A percentile compares a stretch with the other conserved stretches of the same genome.
phyloP scores from a whole-genome alignment of 2,888 invertebrate genomes.

The Apodemia mormo region DNA sequence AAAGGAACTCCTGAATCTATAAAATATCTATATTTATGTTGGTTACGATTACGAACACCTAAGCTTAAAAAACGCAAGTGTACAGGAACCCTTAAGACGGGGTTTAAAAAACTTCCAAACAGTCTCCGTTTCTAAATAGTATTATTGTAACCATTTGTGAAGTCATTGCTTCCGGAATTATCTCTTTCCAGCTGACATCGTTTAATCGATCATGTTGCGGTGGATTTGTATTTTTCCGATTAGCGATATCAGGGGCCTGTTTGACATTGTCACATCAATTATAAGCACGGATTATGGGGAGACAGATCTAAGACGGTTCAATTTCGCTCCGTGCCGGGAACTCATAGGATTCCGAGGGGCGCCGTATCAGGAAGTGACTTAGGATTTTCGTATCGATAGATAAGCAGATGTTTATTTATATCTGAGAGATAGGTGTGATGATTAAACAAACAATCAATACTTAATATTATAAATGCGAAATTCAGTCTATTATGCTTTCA shows the following conservation, averaged over 20 bases:
- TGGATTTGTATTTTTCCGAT: slow-evolving; percentile 79
- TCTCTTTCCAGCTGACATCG: slow-evolving; percentile 37
- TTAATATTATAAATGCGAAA: too few species aligned
- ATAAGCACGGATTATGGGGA: slow-evolving; percentile 75
- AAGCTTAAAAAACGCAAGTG: background rate
- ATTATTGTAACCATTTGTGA: slow-evolving; percentile 19
- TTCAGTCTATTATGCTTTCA: too few species aligned
- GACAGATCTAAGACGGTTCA: slow-evolving; percentile 79
- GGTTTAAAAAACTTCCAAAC: background rate
- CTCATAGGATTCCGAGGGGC: slow-evolving; percentile 44
- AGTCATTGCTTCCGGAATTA: slow-evolving; percentile 24
- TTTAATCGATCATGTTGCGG: slow-evolving; percentile 72
- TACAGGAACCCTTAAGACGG: background rate
- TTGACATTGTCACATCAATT: slow-evolving; percentile 81
- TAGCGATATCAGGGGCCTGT: slow-evolving; percentile 67
- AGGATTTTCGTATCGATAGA: slow-evolving; percentile 15
- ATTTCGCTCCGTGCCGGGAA: slow-evolving; percentile 53
- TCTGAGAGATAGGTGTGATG: background rate
- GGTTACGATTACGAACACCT: background rate
- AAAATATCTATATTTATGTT: too few species aligned
- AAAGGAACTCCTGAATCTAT: too few species aligned
- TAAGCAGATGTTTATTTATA: slow-evolving; percentile 12
- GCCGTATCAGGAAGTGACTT: slow-evolving; percentile 63
- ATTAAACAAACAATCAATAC: background rate
- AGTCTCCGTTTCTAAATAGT: slow-evolving; percentile 7